A percentile compares a stretch with the other conserved stretches of the same genome.
Evolutionary conservation across 2,797 vertebrate genomes (phyloP).

Genomic region (Acomys russatus): DNA sequence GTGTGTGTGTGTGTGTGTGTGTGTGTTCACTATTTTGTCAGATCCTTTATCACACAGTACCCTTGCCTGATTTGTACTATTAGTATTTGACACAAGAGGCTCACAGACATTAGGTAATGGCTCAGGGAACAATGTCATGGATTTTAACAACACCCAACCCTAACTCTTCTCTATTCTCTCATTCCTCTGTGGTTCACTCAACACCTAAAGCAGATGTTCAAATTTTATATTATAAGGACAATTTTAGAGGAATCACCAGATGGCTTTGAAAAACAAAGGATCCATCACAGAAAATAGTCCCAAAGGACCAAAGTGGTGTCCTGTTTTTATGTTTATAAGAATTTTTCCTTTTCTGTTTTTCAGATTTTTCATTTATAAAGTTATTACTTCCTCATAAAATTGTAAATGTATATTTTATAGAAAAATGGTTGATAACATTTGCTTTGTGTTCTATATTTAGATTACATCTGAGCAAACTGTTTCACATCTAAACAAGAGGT

Average conservation of each 20-base stretch:
- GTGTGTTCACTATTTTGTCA: neutral
- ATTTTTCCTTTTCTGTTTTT: constrained; percentile 42
- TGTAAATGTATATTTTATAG: constrained; percentile 23
- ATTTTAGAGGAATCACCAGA: neutral
- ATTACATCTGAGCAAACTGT: constrained; percentile 19
- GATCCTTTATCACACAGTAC: neutral
- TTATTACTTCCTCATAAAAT: constrained; percentile 27
- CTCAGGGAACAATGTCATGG: neutral
- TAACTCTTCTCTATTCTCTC: neutral
- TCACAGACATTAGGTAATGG: neutral
- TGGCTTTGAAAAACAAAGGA: neutral
- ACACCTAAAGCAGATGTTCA: neutral
- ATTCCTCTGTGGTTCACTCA: neutral
- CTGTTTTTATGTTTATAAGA: neutral
- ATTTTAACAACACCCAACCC: neutral
- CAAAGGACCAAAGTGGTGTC: neutral
- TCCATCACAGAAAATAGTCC: neutral
- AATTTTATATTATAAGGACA: neutral
- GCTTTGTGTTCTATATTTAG: constrained; percentile 32
- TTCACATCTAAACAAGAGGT: constrained; percentile 14
- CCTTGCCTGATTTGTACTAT: neutral
- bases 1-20: neutral
- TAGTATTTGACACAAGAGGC: neutral
- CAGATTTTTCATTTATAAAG: neutral
- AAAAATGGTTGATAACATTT: neutral